Evolutionary conservation across 2,888 invertebrate genomes (phyloP), one percentile per base, ranked within the genome.

Genomic region (Agrotis exclamationis): DNA sequence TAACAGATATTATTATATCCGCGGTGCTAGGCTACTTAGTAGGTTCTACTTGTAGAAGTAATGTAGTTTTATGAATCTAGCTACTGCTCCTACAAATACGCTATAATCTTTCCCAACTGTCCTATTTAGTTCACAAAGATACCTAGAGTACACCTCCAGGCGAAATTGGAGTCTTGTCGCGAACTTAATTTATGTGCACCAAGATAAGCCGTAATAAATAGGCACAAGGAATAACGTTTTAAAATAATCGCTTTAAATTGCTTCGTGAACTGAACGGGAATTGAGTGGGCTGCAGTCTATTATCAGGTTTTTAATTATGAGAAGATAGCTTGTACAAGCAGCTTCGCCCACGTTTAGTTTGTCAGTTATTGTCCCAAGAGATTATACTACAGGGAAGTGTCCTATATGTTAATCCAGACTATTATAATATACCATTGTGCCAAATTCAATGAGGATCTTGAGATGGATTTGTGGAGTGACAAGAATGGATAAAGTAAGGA

Each of bases 201-300:
- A 71, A 91, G 92, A 92, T 92, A 92, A 91, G 86, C 76, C 79
- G 86, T 90, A 85, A 90, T 91, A 91, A 91, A 91, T 90, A 91
- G 89, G 90, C 86, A 84, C 81, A 85, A 87, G 87, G 85, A 90
- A 89, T 90, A 91, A 87, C 87, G 88, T 88, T 91, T 89, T 88
- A 88, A 90, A 91, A 91, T 91, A 89, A 91, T 91, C 88, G 85
- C 89, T 87, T 85, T 86, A 86, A 89, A 89, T 90, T 91, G 86
- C 85, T 86, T 79, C 82, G 86, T 84, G 85, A 81, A 83, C 75
- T 56, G 85, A 83, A 88, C 65, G 84, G 44, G 9, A 70, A 68
- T 67, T 53, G 48, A 14, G 80, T 48, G 86, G 85, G 84, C 63
- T 16, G 60, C 48, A 62, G 63, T 63, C 16, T 64, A 65, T 72